Percentiles rank a stretch among this genome's conserved stretches.
Conservation (phyloP, 2,113 vertebrate genomes). For the Charadrius vociferus region DNA sequence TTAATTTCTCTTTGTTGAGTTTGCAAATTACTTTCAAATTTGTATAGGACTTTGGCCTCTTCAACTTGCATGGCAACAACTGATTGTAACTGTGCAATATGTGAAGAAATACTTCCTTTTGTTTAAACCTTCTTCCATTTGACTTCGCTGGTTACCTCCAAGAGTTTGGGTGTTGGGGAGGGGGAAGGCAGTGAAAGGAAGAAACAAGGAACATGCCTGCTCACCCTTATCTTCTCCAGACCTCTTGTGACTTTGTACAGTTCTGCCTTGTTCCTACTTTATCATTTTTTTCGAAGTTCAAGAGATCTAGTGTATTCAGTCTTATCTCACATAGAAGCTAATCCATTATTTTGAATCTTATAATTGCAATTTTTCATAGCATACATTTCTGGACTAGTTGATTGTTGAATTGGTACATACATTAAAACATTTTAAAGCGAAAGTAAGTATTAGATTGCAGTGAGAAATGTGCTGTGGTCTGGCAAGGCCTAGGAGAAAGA, state of each 20-base stretch:
- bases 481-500: slow-evolving; percentile 2
- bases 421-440: neutral
- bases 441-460: neutral
- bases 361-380: neutral
- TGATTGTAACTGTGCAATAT: neutral
- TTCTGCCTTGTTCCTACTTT: neutral
- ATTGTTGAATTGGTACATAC: neutral
- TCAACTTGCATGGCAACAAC: neutral
- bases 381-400: neutral
- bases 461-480: neutral
- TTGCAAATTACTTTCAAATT: neutral
- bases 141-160: neutral
- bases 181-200: neutral
- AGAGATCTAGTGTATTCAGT: neutral
- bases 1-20: neutral
- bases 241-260: neutral
- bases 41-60: neutral
- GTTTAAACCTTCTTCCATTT: neutral
- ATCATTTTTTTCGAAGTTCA: neutral
- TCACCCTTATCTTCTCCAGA: neutral
- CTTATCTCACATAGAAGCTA: neutral
- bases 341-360: neutral
- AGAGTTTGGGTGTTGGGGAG: neutral
- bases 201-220: neutral
- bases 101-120: neutral